These are phyloP conservation scores for Mesembrinibis cayennensis DNA, from an alignment of 2,113 vertebrate species.

Conservation along the genomic window DNA sequence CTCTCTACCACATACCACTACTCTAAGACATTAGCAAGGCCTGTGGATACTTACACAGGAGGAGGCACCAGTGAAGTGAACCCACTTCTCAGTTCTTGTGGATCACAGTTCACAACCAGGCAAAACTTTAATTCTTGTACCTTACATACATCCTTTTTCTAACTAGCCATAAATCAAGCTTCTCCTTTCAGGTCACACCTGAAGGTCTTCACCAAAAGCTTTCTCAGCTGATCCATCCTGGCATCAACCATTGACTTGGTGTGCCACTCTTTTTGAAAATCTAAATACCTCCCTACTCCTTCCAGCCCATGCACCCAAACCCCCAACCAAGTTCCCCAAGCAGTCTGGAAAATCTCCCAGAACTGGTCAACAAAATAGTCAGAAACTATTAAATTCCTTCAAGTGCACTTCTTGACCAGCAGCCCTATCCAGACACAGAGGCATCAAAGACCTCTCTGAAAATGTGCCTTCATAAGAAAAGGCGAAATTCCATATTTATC, in stretches of 20 bases:
- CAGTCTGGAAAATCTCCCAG: background rate
- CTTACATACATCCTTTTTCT: background rate
- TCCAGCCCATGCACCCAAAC: background rate
- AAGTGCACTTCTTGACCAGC: background rate
- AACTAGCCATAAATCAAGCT: background rate
- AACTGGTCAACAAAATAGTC: background rate
- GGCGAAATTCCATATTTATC: background rate
- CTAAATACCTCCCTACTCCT: background rate
- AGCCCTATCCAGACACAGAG: background rate
- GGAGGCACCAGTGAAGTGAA: background rate
- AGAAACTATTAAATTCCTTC: background rate
- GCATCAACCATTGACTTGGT: background rate
- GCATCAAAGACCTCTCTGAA: background rate
- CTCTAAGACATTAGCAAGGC: background rate
- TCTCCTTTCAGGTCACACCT: background rate
- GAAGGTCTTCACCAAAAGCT: background rate
- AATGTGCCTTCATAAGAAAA: background rate
- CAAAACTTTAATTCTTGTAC: background rate
- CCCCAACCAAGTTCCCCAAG: background rate
- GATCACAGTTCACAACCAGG: background rate
- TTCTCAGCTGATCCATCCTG: background rate
- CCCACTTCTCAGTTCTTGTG: background rate
- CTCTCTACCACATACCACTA: background rate
- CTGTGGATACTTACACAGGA: background rate
- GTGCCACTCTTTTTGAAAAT: background rate